These are phyloP conservation scores for Stichodactyla mertensii DNA, from an alignment of 64 coral and sea anemone species.

Conservation along the genomic window DNA sequence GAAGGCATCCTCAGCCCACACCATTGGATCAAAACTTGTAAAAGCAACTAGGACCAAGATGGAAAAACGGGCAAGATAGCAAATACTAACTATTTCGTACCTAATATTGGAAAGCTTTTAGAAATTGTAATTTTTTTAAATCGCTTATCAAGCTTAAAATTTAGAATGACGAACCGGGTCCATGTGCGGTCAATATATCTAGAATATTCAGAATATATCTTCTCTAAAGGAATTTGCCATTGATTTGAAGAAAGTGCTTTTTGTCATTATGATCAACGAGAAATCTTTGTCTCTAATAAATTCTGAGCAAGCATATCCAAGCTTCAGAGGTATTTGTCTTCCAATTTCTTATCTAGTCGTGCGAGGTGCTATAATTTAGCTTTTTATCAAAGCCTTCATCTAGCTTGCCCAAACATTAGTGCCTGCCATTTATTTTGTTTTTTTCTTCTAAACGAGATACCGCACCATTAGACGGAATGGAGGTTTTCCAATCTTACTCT, in stretches of 20 bases:
- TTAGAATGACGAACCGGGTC: too few species aligned
- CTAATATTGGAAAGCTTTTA: too few species aligned
- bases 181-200: too few species aligned
- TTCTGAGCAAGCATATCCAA: neutral
- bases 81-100: too few species aligned
- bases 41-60: too few species aligned
- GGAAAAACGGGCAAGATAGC: too few species aligned
- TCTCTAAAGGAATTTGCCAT: neutral
- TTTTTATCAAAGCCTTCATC: neutral
- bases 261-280: neutral
- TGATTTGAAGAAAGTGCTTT: neutral
- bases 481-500: neutral
- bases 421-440: neutral
- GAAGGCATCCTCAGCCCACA: too few species aligned
- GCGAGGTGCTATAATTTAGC: neutral
- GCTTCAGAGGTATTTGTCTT: neutral
- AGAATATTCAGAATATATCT: too few species aligned
- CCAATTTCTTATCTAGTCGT: neutral
- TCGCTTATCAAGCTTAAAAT: too few species aligned
- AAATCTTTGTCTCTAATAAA: neutral
- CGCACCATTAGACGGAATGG: too few species aligned
- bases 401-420: neutral
- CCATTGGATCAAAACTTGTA: too few species aligned
- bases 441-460: neutral
- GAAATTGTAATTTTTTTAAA: too few species aligned